These are phyloP conservation scores for Epinotia nisella DNA, from an alignment of 2,888 invertebrate species.

Conservation along the genomic window DNA sequence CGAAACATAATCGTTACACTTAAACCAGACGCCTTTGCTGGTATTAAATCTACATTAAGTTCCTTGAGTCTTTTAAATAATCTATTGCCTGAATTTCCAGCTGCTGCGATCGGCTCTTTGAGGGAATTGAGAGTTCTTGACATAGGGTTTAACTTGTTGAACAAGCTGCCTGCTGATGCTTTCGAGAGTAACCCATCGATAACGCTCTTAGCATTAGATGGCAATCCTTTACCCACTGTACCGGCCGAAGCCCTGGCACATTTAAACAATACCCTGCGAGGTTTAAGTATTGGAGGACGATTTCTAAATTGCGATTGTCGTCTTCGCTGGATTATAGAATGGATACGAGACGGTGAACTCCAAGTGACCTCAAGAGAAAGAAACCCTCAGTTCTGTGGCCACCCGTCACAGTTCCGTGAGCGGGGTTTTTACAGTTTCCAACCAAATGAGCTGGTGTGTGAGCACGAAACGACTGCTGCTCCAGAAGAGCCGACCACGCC, in stretches of 20 bases:
- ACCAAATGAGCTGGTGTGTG: slow-evolving; percentile 89
- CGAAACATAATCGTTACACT: slow-evolving; percentile 93
- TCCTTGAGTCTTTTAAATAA: slow-evolving; percentile 96
- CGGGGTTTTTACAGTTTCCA: slow-evolving; percentile 94
- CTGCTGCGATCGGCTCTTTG: slow-evolving; percentile 90
- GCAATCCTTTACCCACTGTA: slow-evolving; percentile 94
- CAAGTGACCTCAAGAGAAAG: slow-evolving; percentile 96
- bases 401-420: slow-evolving; percentile 91
- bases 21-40: slow-evolving; percentile 90
- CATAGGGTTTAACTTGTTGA: slow-evolving; percentile 95
- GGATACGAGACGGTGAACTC: slow-evolving; percentile 94
- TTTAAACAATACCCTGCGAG: slow-evolving; percentile 92
- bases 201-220: slow-evolving; percentile 94
- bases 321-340: slow-evolving; percentile 94
- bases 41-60: slow-evolving; percentile 92
- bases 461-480: slow-evolving; percentile 68
- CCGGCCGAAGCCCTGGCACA: slow-evolving; percentile 91
- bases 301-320: slow-evolving; percentile 95
- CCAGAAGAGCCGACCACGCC: slow-evolving; percentile 61
- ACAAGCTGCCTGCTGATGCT: slow-evolving; percentile 91
- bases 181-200: slow-evolving; percentile 93
- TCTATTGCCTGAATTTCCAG: slow-evolving; percentile 94
- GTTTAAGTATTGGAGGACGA: slow-evolving; percentile 94
- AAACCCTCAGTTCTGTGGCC: slow-evolving; percentile 96
- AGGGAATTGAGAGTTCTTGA: slow-evolving; percentile 94